Conservation (phyloP, 2,797 vertebrate species). For the Betta splendens region DNA sequence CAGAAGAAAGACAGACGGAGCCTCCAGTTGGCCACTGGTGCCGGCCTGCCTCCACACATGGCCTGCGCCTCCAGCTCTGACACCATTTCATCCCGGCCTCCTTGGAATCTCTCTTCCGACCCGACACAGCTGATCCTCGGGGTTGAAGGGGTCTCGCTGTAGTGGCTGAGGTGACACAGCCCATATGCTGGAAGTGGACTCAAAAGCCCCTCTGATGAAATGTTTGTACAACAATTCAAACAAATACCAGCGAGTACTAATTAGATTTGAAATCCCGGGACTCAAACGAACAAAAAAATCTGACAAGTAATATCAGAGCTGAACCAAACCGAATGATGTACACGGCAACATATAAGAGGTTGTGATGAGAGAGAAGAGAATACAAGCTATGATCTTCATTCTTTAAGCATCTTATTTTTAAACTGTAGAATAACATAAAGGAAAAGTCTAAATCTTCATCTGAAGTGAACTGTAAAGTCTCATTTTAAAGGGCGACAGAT, state of each 20-base stretch:
- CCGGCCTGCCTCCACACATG: conserved; percentile 67
- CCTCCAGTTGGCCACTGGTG: conserved; percentile 60
- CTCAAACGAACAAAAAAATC: conserved; percentile 11
- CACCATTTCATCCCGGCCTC: conserved; percentile 60
- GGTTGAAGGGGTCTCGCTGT: conserved; percentile 4
- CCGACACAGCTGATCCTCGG: no score
- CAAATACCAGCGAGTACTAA: conserved; percentile 5
- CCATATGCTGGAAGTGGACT: conserved; percentile 11
- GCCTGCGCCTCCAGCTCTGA: conserved; percentile 55
- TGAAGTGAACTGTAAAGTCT: not conserved
- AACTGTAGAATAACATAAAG: no score
- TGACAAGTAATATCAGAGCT: not conserved
- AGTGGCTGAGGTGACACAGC: not conserved
- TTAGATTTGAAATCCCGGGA: conserved; percentile 4
- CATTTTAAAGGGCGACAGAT: not conserved
- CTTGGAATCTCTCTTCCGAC: conserved; percentile 23
- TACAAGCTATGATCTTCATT: no score
- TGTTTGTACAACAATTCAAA: conserved; percentile 2
- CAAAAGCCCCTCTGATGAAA: not conserved
- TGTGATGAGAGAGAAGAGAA: no score
- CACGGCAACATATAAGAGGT: conserved; percentile 10
- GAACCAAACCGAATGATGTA: conserved; percentile 1
- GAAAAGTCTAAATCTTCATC: not conserved
- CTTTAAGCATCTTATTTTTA: not conserved
- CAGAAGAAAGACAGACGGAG: conserved; percentile 51